These are phyloP conservation scores for Nymphicus hollandicus DNA, from an alignment of 2,113 vertebrate species.

Conservation along the genomic window DNA sequence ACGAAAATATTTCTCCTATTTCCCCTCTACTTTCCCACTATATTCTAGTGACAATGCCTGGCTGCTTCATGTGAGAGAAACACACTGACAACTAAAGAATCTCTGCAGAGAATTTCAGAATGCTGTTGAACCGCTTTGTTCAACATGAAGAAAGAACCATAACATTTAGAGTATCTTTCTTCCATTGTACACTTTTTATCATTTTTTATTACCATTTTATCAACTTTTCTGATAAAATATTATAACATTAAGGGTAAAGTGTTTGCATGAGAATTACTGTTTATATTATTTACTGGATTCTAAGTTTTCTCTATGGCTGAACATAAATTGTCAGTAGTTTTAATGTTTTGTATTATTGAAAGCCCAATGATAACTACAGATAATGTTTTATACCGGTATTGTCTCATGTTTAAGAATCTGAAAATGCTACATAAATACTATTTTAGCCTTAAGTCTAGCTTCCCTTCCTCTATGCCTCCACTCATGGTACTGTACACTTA, in stretches of 20 bases:
- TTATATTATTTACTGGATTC: neutral
- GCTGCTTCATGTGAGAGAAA: neutral
- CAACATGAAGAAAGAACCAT: neutral
- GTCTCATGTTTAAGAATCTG: neutral
- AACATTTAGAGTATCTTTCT: neutral
- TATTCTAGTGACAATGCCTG: neutral
- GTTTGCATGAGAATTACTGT: neutral
- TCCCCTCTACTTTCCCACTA: neutral
- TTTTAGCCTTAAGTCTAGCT: neutral
- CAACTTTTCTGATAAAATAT: neutral
- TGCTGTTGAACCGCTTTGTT: neutral
- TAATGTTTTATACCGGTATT: neutral
- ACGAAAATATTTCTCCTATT: slow-evolving; percentile 20
- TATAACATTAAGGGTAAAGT: neutral
- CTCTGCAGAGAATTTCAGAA: neutral
- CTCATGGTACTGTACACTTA: neutral
- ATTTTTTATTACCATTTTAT: neutral
- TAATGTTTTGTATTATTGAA: neutral
- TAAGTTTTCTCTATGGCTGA: neutral
- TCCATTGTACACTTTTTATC: neutral
- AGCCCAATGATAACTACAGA: neutral
- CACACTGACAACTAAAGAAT: neutral
- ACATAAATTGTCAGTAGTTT: neutral
- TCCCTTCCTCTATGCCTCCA: neutral
- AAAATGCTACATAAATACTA: neutral